These are phyloP conservation scores for Crax fasciolata DNA, from an alignment of 2,797 vertebrate species.

Conservation along the genomic window DNA sequence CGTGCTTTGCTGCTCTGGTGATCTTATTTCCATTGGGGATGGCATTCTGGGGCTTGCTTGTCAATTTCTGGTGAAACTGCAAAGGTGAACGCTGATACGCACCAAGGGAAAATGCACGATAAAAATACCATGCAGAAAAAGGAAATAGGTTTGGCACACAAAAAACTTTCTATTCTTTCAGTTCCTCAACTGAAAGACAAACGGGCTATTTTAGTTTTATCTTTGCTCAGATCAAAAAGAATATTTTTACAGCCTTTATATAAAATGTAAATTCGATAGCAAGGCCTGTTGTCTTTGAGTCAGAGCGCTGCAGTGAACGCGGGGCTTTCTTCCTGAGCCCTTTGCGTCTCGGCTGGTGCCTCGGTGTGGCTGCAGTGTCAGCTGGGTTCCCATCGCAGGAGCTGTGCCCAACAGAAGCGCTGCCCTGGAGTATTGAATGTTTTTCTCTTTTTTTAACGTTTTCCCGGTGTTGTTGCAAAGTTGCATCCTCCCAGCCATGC, in stretches of 20 bases:
- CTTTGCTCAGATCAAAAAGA: background rate
- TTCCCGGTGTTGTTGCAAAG: too few relatives aligned
- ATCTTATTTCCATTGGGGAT: rapidly evolving
- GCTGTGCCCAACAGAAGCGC: background rate
- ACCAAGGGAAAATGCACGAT: background rate
- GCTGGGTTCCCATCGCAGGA: rapidly evolving
- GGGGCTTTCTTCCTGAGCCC: background rate
- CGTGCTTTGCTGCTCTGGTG: background rate
- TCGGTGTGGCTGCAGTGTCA: too few relatives aligned
- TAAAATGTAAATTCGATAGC: background rate
- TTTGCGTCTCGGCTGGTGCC: background rate
- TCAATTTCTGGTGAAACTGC: background rate
- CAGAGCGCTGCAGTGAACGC: background rate
- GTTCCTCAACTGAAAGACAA: background rate
- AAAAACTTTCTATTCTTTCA: background rate
- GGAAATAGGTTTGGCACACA: background rate
- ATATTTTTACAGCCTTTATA: background rate
- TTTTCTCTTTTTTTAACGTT: too few relatives aligned
- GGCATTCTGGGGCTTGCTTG: background rate
- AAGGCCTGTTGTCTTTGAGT: background rate
- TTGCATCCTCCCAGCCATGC: too few relatives aligned
- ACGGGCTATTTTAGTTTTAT: background rate
- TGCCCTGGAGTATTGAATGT: background rate
- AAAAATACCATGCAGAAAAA: background rate
- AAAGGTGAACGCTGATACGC: background rate